Conservation (phyloP, 2,797 vertebrate genomes). For the Anabacerthia variegaticeps region DNA sequence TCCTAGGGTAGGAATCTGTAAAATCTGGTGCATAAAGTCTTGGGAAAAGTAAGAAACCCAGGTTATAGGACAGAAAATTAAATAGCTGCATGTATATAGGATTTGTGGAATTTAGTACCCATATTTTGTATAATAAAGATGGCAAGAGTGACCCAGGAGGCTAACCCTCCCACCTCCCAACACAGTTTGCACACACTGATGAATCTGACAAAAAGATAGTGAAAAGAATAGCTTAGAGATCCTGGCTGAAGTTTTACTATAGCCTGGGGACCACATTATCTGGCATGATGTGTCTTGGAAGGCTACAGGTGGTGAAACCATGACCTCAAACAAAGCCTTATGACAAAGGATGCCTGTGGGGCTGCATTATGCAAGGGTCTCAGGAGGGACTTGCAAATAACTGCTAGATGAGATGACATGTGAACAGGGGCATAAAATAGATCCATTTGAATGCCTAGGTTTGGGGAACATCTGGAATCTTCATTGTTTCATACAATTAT, state of each 20-base stretch:
- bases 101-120: neutral
- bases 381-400: neutral
- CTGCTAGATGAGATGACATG: neutral
- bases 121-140: neutral
- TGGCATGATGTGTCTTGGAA: neutral
- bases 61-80: neutral
- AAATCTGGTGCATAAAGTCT: neutral
- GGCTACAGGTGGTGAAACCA: neutral
- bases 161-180: neutral
- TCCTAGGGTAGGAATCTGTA: neutral
- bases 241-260: neutral
- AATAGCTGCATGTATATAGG: neutral
- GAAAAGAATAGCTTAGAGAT: neutral
- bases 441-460: neutral
- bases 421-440: neutral
- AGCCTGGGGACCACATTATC: neutral
- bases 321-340: neutral
- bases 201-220: neutral
- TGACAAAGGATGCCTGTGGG: neutral
- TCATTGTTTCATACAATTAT: neutral
- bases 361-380: neutral
- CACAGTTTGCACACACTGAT: accelerated
- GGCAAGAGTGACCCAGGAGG: neutral
- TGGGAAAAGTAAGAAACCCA: neutral
- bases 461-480: neutral